Percentiles rank a stretch among this genome's conserved stretches.
phyloP scores from a whole-genome alignment of 2,113 vertebrate genomes.

The Oplegnathus fasciatus region DNA sequence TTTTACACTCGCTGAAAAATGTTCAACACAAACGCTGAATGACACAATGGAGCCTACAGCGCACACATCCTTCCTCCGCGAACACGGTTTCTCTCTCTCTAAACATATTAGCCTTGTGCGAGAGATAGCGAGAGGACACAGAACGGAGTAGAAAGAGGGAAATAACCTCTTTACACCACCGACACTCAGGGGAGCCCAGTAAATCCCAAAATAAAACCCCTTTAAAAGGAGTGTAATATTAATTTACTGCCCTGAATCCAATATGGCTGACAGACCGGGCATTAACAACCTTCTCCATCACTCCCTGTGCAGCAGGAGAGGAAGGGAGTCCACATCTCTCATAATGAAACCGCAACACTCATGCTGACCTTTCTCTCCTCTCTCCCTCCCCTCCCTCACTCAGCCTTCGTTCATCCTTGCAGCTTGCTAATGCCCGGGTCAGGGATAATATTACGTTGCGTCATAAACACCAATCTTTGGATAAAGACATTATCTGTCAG shows the following conservation, averaged over 20 bases:
- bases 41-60: constrained; percentile 66
- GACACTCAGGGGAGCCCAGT: constrained; percentile 75
- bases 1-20: constrained; percentile 49
- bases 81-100: constrained; percentile 58
- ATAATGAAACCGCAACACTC: constrained; percentile 76
- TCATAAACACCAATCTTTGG: constrained; percentile 77
- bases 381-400: constrained; percentile 34
- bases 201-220: constrained; percentile 81
- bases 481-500: constrained; percentile 79
- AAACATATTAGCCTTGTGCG: constrained; percentile 70
- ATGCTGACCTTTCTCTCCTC: constrained; percentile 77
- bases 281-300: constrained; percentile 78
- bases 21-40: constrained; percentile 58
- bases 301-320: constrained; percentile 62
- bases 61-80: constrained; percentile 37
- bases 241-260: constrained; percentile 82
- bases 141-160: constrained; percentile 60
- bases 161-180: constrained; percentile 77
- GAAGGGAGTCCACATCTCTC: constrained; percentile 65
- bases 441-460: constrained; percentile 73
- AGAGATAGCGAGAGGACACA: constrained; percentile 51
- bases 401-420: constrained; percentile 48
- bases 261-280: constrained; percentile 76
- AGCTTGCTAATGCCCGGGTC: constrained; percentile 63
- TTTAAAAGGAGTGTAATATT: constrained; percentile 79